Base-by-base conservation (phyloP, 2,113 vertebrate genomes). In the Hirundichthys speculiger region DNA sequence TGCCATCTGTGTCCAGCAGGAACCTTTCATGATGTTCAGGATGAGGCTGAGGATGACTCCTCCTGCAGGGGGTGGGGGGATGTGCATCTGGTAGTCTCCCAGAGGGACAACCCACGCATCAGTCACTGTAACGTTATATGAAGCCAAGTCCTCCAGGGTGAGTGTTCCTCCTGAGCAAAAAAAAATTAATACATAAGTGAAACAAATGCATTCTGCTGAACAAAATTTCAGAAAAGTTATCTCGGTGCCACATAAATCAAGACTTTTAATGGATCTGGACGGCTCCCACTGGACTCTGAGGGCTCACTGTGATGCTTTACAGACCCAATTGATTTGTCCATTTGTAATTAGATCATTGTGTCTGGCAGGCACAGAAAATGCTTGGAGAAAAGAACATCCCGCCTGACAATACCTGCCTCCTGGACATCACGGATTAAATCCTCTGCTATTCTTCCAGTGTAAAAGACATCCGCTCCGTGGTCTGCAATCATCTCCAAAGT, bases 21-120 rank as follows among this genome's bases (percentile, higher is more conserved):
- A 67, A 91, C 96, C 96, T 95, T 94, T 89, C 68, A 98, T 55
- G 77, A 96, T 85, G 20, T 94, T 97, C 49, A 98, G 94, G 79
- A 96, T 70, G 34, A 97, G 84, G 80, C 92, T 74, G 50, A 98
- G 90, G 64, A 94, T 22, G n/a, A 88, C 78, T 3, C 95, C 96
- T 50, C 93, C 94, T 58, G 93, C 81, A 13, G 96, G 96, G 0
- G 93, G 93, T 0, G 94, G 94, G 2, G 96, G 92, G 1, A 94
- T 89, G 46, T 95, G 94, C 75, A 96, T 68, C 0, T 70, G 90
- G 52, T 93, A 92, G 27, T 88, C 73, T 34, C 92, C 93, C 43
- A 98, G 46, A 24, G 91, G 74, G 65, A 95, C 11, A 10, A 49
- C 86, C 87, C 94, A 88, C 0, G 95, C 87, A 1, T 90, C 81